Percentiles rank a stretch among this genome's conserved stretches.
Conservation (phyloP, 1,140 invertebrate species). For the Psilanteris sp. region DNA sequence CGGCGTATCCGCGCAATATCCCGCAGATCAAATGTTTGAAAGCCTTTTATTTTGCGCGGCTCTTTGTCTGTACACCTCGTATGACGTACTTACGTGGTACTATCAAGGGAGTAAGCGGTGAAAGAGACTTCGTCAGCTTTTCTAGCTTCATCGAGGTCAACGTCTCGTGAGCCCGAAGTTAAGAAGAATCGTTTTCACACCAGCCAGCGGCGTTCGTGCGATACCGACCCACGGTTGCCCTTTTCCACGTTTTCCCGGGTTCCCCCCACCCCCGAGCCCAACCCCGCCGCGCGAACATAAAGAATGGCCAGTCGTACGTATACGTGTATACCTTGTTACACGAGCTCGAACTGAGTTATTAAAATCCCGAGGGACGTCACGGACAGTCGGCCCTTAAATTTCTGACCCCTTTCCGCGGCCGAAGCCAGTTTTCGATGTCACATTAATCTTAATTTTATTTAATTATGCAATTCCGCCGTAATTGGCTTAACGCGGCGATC, state of each 20-base stretch:
- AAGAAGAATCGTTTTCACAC: slow-evolving; percentile 57
- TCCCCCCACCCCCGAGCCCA: too few relatives aligned
- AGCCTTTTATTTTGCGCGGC: slow-evolving; percentile 38
- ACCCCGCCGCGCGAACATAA: slow-evolving; percentile 31
- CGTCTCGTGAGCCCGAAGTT: slow-evolving; percentile 52
- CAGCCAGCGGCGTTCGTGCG: slow-evolving; percentile 16
- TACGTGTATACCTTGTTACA: slow-evolving; percentile 50
- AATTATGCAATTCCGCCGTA: slow-evolving; percentile 1
- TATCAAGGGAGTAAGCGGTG: slow-evolving; percentile 42
- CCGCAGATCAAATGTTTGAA: slow-evolving; percentile 48
- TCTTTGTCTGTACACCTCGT: slow-evolving; percentile 57
- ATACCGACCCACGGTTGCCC: slow-evolving; percentile 15
- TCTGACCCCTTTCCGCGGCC: background rate
- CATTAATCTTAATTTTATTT: slow-evolving; percentile 24
- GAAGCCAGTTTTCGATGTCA: slow-evolving; percentile 16
- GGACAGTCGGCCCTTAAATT: slow-evolving; percentile 11
- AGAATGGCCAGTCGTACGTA: slow-evolving; percentile 48
- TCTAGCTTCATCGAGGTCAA: slow-evolving; percentile 66
- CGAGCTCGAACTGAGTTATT: slow-evolving; percentile 61
- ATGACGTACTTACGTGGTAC: slow-evolving; percentile 49
- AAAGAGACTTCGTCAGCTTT: slow-evolving; percentile 68
- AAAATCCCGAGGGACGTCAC: slow-evolving; percentile 41
- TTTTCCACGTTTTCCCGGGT: slow-evolving; percentile 43
- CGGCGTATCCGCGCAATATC: slow-evolving; percentile 38
- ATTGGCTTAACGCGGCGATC: slow-evolving; percentile 7